Base-by-base conservation (phyloP, 2,888 invertebrate genomes). In the Hololepta plana region DNA sequence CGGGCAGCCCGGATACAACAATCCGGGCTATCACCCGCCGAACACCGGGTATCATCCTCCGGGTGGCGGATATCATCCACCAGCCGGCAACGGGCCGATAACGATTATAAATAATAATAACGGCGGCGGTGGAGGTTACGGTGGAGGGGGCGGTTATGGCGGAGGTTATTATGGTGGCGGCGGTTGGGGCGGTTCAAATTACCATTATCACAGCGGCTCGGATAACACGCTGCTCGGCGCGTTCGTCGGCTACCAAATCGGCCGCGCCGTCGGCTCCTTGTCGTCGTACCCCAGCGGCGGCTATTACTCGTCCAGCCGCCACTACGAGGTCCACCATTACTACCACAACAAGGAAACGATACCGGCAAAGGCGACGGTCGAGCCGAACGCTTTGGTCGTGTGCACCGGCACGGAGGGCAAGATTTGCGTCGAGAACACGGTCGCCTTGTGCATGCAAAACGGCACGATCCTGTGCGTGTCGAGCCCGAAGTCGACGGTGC, bases 401-500 rank as follows among this genome's bases (percentile, higher is more conserved):
- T 53, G 54, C 34, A 32, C 43, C 1, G 47, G 49, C 3, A 51
- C 52, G 32, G 44, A 43, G 15, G 45, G 45, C 2, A 37, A 40
- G 8, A 40, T 53, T 20, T 53, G 53, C 34, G 45, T 53, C 4
- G 32, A 43, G 1, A 47, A 47, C 27, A 49, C 53, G 3, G 45
- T 43, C 11, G 47, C 54, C 2, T 30, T 54, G 4, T 53, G 54
- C 34, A 50, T 52, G 29, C 39, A 41, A 6, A 49, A 49, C 25
- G 53, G 53, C 3, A 49, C 50, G 3, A 47, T 53, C 9, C 46
- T 53, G 42, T 52, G 54, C 31, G 49, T 51, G 2, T 47, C 50
- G 2, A 49, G 44, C 25, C 43, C 46, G 1, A 31, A 38, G 8
- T 33, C 41, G n/a, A 51, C 51, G 7, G 43, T 41, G 12, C 48